phyloP scores from a whole-genome alignment of 2,797 vertebrate species.

The Hypotaenidia okinawae region DNA sequence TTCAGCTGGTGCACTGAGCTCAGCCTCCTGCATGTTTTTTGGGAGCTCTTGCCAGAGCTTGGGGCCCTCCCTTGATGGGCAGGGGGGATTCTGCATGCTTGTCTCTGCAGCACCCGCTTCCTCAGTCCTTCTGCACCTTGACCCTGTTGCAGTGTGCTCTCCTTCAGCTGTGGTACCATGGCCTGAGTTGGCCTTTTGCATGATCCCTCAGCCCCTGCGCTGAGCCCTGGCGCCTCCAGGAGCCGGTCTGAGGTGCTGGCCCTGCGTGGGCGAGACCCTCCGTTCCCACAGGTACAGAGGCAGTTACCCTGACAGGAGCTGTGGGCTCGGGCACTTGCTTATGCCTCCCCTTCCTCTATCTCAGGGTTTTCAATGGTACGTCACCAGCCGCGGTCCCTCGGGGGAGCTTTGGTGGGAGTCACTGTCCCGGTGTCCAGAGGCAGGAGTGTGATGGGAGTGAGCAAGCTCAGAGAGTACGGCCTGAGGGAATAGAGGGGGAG shows the following conservation, averaged over 20 bases:
- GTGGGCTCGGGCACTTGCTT: background rate
- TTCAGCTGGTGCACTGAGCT: background rate
- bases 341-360: background rate
- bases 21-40: background rate
- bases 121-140: background rate
- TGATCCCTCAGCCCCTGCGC: background rate
- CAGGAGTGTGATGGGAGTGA: rapidly evolving
- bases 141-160: rapidly evolving
- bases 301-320: background rate
- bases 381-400: background rate
- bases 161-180: background rate
- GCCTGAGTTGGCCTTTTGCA: rapidly evolving
- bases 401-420: background rate
- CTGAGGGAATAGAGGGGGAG: background rate
- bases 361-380: background rate
- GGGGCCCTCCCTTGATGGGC: background rate
- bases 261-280: background rate
- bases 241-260: background rate
- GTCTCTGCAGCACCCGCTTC: background rate
- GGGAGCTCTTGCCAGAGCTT: too few species aligned
- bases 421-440: too few species aligned
- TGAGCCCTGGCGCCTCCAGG: background rate
- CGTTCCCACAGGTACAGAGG: background rate
- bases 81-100: background rate
- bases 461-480: background rate